Base-by-base conservation (phyloP, 2,797 vertebrate species). In the Halcyon smyrnensis region DNA sequence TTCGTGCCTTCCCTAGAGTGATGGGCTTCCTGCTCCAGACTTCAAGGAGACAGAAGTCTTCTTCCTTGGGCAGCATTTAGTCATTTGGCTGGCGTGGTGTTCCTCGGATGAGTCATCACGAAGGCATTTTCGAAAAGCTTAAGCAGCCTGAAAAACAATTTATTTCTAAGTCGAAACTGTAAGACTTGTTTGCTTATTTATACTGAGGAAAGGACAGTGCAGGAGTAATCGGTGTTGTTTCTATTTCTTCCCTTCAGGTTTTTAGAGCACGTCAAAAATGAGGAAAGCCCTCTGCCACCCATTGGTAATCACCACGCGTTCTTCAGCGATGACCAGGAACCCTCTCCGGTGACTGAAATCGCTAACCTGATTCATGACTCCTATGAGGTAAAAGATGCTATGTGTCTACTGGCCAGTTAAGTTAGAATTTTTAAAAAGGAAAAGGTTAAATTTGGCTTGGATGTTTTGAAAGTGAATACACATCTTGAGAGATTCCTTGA, bases 341-440 rank as follows among this genome's bases (percentile, higher is more conserved):
- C 98, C 15, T 93, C 96, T 67, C 96, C 96, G 16, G 97, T 97
- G 96, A 98, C 98, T 3, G 98, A 99, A 96, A 99, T 99, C 97
- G 98, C 98, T 0, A 96, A 99, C 80, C 98, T 99, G 84, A 99
- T 99, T 96, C 98, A 98, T 6, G 98, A 99, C 78, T 98, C 99
- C 27, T 99, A 99, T 17, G 98, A 99, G 98, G 99, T 99, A 95
- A 96, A n/a, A 30, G 14, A 28, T 14, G 21, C 19, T 53, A n/a
- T 4, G 4, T 50, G 45, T 45, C 56, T 74, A 5, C 36, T 73
- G 34, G 12, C 70, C 76, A 65, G 13, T 78, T 85, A 70, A 74
- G 12, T 39, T 41, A 34, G 30, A n/a, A 37, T 74, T 39, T 70
- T 54, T n/a, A 50, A 84, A 60, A 65, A 34, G 12, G 37, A 60